Evolutionary conservation across 2,888 invertebrate genomes (phyloP).

Genomic region (Clivina fossor): DNA sequence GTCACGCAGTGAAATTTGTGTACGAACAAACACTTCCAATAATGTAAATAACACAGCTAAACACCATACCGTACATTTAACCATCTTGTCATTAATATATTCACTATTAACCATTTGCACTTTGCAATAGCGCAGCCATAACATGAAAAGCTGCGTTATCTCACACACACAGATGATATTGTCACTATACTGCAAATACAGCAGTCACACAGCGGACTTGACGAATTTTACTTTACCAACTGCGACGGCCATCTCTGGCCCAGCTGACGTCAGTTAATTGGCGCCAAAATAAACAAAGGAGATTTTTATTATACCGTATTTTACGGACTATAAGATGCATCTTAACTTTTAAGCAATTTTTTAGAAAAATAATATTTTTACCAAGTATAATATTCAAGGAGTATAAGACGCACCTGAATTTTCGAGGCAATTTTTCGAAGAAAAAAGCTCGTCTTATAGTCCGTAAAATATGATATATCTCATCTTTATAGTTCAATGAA

Average conservation of each 20-base stretch:
- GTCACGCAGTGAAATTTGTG: constrained; percentile 71
- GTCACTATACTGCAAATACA: constrained; percentile 25
- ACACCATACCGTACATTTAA: constrained; percentile 58
- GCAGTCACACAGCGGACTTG: constrained; percentile 2
- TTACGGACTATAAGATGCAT: too few relatives aligned
- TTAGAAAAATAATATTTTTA: too few relatives aligned
- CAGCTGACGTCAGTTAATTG: too few relatives aligned
- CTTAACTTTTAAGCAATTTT: too few relatives aligned
- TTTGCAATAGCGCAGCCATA: constrained; percentile 33
- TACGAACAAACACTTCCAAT: constrained; percentile 67
- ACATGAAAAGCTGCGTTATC: constrained; percentile 33
- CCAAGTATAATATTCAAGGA: too few relatives aligned
- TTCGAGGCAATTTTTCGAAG: too few relatives aligned
- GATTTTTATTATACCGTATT: too few relatives aligned
- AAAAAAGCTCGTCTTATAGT: too few relatives aligned
- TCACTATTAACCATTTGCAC: constrained; percentile 42
- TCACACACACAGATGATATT: constrained; percentile 32
- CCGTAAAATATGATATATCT: too few relatives aligned
- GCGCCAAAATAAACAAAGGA: too few relatives aligned
- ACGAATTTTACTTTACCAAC: constrained; percentile 1
- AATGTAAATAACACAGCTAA: constrained; percentile 68
- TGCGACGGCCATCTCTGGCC: constrained; percentile 21
- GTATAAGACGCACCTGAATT: too few relatives aligned
- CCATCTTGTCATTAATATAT: constrained; percentile 52
- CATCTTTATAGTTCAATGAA: too few relatives aligned